Evolutionary conservation across 1,140 invertebrate species (phyloP).

Genomic region (Mylabris phalerata): DNA sequence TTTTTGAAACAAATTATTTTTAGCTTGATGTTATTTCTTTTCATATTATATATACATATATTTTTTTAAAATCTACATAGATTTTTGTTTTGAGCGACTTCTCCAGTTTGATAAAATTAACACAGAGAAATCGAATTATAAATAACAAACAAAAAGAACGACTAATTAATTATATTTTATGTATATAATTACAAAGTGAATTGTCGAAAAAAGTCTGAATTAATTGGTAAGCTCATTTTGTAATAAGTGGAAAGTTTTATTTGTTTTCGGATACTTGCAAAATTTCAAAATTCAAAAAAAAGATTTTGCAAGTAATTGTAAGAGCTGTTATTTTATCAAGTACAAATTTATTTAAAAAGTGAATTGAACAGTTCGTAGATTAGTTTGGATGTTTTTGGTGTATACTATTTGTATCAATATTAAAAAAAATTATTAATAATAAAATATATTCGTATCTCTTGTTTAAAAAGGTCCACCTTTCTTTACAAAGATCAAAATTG

Average conservation of each 20-base stretch:
- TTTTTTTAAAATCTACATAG: no score
- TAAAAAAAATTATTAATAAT: slow-evolving; percentile 8
- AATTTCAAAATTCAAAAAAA: slow-evolving; percentile 4
- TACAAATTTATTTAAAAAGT: slow-evolving; percentile 38
- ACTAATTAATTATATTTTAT: slow-evolving; percentile 1
- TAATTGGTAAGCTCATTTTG: slow-evolving; percentile 31
- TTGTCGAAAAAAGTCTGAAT: slow-evolving; percentile 32
- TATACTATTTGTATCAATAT: slow-evolving; percentile 39
- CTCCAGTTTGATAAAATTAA: no score
- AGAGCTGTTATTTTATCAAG: slow-evolving; percentile 34
- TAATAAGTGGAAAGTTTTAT: slow-evolving; percentile 24
- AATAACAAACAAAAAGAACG: slow-evolving; percentile 9
- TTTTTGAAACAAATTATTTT: no score
- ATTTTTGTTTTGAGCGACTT: no score
- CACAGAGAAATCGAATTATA: no score
- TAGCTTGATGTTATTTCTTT: no score
- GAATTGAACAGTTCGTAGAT: slow-evolving; percentile 28
- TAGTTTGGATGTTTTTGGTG: slow-evolving; percentile 38
- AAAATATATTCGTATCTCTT: slow-evolving; percentile 38
- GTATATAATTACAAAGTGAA: slow-evolving; percentile 19
- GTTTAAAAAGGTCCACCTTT: slow-evolving; percentile 11
- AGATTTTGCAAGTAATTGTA: slow-evolving; percentile 24
- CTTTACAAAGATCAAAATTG: no score
- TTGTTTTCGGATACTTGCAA: slow-evolving; percentile 12
- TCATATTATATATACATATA: no score